Evolutionary conservation across 2,113 vertebrate genomes (phyloP).

Genomic region (Protomyctophum bolini): DNA sequence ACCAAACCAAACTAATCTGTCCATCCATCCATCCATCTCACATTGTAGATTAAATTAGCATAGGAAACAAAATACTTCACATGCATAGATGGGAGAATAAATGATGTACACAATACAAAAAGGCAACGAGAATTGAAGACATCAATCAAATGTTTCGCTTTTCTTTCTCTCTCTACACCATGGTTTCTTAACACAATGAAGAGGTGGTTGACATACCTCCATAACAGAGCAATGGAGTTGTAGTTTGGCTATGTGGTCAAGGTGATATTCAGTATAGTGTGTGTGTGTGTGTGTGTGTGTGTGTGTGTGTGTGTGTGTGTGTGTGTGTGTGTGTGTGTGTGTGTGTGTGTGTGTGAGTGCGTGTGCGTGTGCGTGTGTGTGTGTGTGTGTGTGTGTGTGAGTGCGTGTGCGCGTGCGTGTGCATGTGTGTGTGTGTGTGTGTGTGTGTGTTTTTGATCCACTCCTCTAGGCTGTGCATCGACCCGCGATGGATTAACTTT

Average conservation of each 20-base stretch:
- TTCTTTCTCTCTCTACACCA: not conserved
- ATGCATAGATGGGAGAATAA: slow-evolving; percentile 44
- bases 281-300: slow-evolving; percentile 15
- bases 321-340: no score
- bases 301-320: not conserved
- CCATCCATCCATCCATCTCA: slow-evolving; percentile 47
- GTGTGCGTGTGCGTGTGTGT: slow-evolving; percentile 12
- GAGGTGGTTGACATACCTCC: not conserved
- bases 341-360: not conserved
- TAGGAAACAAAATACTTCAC: slow-evolving; percentile 47
- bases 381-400: slow-evolving; percentile 7
- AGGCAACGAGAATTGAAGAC: slow-evolving; percentile 43
- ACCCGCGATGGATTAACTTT: no score
- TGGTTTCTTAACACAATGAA: not conserved
- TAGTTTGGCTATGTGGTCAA: slow-evolving; percentile 29
- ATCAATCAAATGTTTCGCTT: slow-evolving; percentile 48
- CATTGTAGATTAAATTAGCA: slow-evolving; percentile 50
- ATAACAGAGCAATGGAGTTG: slow-evolving; percentile 25
- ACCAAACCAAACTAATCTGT: slow-evolving; percentile 52
- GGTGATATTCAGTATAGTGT: slow-evolving; percentile 21
- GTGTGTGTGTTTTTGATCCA: no score
- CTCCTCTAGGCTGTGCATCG: no score
- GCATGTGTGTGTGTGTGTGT: no score
- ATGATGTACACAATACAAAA: slow-evolving; percentile 45
- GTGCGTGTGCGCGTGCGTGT: no score